Percentiles rank a stretch among this genome's conserved stretches.
phyloP scores from a whole-genome alignment of 2,888 invertebrate genomes.

The Archips crataeganus region DNA sequence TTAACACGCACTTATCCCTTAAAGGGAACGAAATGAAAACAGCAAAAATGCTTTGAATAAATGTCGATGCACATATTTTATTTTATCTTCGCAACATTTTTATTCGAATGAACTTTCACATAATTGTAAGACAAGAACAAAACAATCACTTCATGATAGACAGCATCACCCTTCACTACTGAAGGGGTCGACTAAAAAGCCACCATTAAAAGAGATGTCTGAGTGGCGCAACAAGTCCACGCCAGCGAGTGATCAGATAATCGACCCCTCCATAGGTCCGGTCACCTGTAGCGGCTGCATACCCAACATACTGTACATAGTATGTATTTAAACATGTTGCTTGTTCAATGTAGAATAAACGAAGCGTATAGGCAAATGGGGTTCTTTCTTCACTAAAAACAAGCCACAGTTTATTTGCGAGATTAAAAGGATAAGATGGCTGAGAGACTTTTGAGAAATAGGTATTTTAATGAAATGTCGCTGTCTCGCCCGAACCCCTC shows the following conservation, averaged over 20 bases:
- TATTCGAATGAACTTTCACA: neutral
- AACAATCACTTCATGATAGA: conserved; percentile 1
- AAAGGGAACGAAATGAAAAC: too few species aligned
- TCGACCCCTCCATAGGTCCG: conserved; percentile 23
- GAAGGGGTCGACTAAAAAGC: conserved; percentile 28
- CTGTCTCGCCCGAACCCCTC: too few species aligned
- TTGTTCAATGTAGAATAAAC: neutral
- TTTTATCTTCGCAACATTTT: neutral
- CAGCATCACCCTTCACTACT: neutral
- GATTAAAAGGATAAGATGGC: too few species aligned
- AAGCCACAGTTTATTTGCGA: too few species aligned
- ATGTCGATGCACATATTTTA: neutral
- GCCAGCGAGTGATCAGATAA: conserved; percentile 37
- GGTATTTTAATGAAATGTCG: too few species aligned
- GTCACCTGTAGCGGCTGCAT: conserved; percentile 34
- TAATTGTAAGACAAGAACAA: neutral
- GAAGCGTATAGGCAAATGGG: neutral
- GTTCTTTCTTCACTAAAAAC: too few species aligned
- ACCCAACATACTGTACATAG: conserved; percentile 1
- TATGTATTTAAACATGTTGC: neutral
- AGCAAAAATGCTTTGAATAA: too few species aligned
- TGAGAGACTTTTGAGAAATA: too few species aligned
- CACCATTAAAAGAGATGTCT: conserved; percentile 39
- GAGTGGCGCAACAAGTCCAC: conserved; percentile 38
- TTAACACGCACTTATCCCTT: too few species aligned